Conservation (phyloP, 2,113 vertebrate species). For the Crypturellus undulatus region DNA sequence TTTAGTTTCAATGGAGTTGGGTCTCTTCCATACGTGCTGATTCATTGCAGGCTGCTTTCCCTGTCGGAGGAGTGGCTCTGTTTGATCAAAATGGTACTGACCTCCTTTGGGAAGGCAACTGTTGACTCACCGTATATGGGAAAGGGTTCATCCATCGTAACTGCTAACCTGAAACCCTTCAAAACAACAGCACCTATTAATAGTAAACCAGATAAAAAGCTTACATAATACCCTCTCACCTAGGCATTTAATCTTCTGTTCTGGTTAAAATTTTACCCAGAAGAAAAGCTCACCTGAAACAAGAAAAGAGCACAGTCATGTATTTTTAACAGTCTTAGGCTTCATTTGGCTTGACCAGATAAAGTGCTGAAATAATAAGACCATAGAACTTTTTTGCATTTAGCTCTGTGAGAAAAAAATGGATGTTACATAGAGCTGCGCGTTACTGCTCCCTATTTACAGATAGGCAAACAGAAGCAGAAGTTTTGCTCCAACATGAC, state of each 20-base stretch:
- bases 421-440: background rate
- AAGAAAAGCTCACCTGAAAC: background rate
- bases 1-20: slow-evolving; percentile 53
- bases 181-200: background rate
- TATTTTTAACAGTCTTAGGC: background rate
- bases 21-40: slow-evolving; percentile 51
- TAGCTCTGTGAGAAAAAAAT: background rate
- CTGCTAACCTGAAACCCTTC: background rate
- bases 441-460: background rate
- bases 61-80: background rate
- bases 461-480: background rate
- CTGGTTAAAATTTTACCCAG: background rate
- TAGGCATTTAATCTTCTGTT: background rate
- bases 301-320: background rate
- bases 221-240: background rate
- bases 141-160: background rate
- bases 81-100: slow-evolving; percentile 59
- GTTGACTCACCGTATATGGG: background rate
- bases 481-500: background rate
- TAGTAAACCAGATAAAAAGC: background rate
- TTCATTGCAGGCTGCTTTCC: slow-evolving; percentile 56
- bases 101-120: slow-evolving; percentile 48
- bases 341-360: background rate
- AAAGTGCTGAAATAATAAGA: background rate
- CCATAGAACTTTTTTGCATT: background rate